phyloP scores from a whole-genome alignment of 2,888 invertebrate genomes.

The Brachylomia viminalis region DNA sequence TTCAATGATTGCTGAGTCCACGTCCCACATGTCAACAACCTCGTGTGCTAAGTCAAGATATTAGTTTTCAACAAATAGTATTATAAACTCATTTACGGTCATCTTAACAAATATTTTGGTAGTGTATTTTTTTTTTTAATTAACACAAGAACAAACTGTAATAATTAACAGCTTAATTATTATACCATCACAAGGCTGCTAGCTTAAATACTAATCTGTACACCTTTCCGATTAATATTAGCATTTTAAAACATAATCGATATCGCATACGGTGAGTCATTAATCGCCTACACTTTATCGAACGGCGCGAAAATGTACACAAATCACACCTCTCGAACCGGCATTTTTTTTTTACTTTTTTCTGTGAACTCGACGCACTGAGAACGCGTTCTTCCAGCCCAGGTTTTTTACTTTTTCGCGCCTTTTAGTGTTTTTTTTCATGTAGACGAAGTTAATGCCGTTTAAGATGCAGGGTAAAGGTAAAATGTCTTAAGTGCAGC shows the following conservation, averaged over 20 bases:
- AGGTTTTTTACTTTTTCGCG: constrained; percentile 71
- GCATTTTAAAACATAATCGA: constrained; percentile 76
- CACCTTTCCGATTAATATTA: constrained; percentile 58
- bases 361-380: constrained; percentile 72
- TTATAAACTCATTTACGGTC: neutral
- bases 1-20: neutral
- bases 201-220: constrained; percentile 47
- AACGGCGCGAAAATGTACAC: constrained; percentile 86
- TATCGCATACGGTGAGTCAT: constrained; percentile 81
- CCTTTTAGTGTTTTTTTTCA: constrained; percentile 72
- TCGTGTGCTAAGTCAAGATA: neutral
- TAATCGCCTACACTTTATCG: constrained; percentile 83
- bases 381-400: constrained; percentile 82
- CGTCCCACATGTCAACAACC: neutral
- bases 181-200: constrained; percentile 34
- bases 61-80: neutral
- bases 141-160: neutral
- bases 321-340: constrained; percentile 87
- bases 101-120: neutral
- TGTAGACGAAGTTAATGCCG: constrained; percentile 75
- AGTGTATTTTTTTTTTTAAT: neutral
- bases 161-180: constrained; percentile 20
- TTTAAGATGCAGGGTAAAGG: constrained; percentile 52
- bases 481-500: constrained; percentile 42
- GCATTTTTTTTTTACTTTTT: constrained; percentile 74